Evolutionary conservation across 2,888 invertebrate genomes (phyloP).

Genomic region (Dastarcus helophoroides): DNA sequence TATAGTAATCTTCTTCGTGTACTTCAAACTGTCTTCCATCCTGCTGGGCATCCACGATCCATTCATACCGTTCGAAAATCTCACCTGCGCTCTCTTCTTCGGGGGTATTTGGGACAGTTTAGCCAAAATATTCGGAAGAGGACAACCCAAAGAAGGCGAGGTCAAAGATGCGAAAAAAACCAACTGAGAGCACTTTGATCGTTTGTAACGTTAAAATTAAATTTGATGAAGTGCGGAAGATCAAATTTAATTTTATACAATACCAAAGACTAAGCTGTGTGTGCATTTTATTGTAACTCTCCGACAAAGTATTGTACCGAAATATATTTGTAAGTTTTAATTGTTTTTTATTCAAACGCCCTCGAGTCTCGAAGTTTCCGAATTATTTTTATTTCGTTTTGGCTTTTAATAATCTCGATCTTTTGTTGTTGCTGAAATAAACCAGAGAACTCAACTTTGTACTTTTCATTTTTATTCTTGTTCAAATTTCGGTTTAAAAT

Average conservation of each 20-base stretch:
- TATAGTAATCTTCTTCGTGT: constrained; percentile 93
- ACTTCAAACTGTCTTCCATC: constrained; percentile 93
- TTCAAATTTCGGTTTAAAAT: no score
- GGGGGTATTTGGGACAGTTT: constrained; percentile 98
- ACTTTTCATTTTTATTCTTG: no score
- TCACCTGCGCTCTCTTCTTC: constrained; percentile 91
- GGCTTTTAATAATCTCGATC: no score
- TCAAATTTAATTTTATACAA: constrained; percentile 19
- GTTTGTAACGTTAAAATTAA: constrained; percentile 12
- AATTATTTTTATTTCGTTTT: no score
- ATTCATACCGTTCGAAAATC: constrained; percentile 96
- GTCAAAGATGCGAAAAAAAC: constrained; percentile 73
- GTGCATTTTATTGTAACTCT: constrained; percentile 9
- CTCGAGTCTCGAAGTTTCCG: no score
- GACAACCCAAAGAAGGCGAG: constrained; percentile 65
- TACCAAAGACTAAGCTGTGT: constrained; percentile 12
- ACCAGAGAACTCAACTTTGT: no score
- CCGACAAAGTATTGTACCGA: constrained; percentile 10
- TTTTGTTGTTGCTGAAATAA: no score
- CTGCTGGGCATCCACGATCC: constrained; percentile 97
- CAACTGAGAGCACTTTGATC: constrained; percentile 44
- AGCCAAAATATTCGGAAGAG: constrained; percentile 74
- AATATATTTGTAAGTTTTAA: no score
- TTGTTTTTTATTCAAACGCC: no score
- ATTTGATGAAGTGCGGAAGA: constrained; percentile 28